Conservation (phyloP, 1,140 invertebrate genomes). For the Euglossa dilemma region DNA sequence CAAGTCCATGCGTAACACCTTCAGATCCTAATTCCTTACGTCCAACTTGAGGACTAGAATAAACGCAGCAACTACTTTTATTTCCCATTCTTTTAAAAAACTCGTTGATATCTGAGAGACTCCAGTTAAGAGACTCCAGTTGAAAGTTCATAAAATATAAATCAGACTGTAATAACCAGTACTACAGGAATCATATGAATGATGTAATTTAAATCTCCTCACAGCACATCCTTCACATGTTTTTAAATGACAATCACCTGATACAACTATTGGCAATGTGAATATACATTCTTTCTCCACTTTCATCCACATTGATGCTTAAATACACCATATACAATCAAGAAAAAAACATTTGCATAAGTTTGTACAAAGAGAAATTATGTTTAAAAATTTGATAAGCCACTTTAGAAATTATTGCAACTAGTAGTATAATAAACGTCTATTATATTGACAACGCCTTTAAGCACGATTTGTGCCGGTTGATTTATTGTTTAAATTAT, state of each 20-base stretch:
- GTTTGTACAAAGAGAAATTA: background rate
- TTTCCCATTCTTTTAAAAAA: constrained; percentile 86
- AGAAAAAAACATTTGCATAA: background rate
- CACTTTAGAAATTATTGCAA: constrained; percentile 21
- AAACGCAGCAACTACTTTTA: constrained; percentile 90
- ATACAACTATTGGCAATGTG: constrained; percentile 31
- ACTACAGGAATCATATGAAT: constrained; percentile 1
- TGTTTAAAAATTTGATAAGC: background rate
- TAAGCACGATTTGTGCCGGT: constrained; percentile 30
- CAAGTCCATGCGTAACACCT: constrained; percentile 82
- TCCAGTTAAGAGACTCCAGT: constrained; percentile 8
- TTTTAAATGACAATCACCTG: constrained; percentile 61
- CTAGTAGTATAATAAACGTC: constrained; percentile 16
- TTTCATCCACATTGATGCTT: constrained; percentile 49
- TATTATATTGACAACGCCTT: constrained; percentile 52
- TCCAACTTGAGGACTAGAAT: constrained; percentile 86
- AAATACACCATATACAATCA: background rate
- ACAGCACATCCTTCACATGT: constrained; percentile 47
- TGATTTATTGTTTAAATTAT: constrained; percentile 21
- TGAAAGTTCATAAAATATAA: constrained; percentile 21
- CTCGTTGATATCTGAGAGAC: background rate
- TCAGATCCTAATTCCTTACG: constrained; percentile 80
- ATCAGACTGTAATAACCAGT: constrained; percentile 21
- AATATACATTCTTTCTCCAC: constrained; percentile 26
- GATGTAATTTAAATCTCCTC: constrained; percentile 18